Conservation (phyloP, 2,888 invertebrate species). For the Gonocerus acuteangulatus region DNA sequence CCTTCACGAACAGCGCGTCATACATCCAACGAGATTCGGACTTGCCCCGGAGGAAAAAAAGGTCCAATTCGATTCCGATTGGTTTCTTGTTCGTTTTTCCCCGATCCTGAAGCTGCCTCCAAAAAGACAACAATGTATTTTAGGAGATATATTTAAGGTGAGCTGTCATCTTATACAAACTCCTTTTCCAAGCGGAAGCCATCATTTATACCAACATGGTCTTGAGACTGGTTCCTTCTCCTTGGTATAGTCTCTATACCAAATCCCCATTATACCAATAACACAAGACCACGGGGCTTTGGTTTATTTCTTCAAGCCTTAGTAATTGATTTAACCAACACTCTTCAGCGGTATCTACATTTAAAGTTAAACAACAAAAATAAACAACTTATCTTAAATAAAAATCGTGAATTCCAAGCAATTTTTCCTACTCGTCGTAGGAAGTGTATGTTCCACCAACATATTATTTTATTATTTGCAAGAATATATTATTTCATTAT, state of each 20-base stretch:
- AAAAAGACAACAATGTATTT: conserved; percentile 19
- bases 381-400: too few relatives aligned
- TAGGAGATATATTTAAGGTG: conserved; percentile 9
- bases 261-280: not conserved
- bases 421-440: too few relatives aligned
- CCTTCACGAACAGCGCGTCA: too few relatives aligned
- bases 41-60: not conserved
- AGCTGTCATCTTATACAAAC: conserved; percentile 22
- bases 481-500: too few relatives aligned
- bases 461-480: too few relatives aligned
- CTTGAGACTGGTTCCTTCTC: conserved; percentile 8
- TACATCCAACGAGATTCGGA: not conserved
- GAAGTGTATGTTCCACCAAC: too few relatives aligned
- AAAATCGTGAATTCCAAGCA: too few relatives aligned
- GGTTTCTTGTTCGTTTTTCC: not conserved
- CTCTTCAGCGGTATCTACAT: too few relatives aligned
- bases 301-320: too few relatives aligned
- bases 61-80: not conserved
- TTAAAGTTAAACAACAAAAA: too few relatives aligned
- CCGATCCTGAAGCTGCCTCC: not conserved
- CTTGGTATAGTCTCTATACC: not conserved
- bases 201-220: conserved; percentile 14
- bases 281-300: too few relatives aligned
- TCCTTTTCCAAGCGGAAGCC: conserved; percentile 12
- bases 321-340: too few relatives aligned